Evolutionary conservation across 2,113 vertebrate genomes (phyloP).

Genomic region (Condylura cristata): DNA sequence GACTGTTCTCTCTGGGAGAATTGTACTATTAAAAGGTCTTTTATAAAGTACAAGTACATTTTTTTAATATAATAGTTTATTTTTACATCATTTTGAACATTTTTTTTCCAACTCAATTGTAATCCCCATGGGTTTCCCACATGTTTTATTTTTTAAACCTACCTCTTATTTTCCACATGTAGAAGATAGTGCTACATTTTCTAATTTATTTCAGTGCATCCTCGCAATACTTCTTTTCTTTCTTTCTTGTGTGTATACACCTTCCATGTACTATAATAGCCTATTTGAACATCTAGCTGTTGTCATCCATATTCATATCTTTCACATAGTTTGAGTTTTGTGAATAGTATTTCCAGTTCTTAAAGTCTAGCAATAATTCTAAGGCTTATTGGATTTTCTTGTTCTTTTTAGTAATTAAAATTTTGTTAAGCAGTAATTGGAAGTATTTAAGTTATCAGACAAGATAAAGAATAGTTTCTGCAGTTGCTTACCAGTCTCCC

Average conservation of each 20-base stretch:
- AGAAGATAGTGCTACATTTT: conserved; percentile 12
- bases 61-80: no score
- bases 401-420: neutral
- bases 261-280: neutral
- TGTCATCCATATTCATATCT: neutral
- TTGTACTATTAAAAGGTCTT: neutral
- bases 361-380: neutral
- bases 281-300: neutral
- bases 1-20: neutral
- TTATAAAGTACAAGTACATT: neutral
- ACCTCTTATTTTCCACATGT: neutral
- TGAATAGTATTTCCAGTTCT: neutral
- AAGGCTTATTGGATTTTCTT: neutral
- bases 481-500: neutral
- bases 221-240: neutral
- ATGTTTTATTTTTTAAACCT: neutral
- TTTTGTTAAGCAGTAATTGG: neutral
- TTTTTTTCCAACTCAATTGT: no score
- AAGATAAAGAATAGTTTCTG: neutral
- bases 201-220: neutral
- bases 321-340: neutral
- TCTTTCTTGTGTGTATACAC: neutral
- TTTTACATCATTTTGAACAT: no score
- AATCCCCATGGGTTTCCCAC: no score
- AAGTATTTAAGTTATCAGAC: neutral